Evolutionary conservation across 2,797 vertebrate genomes (phyloP), one percentile per base, ranked within the genome.

Genomic region (Poliocrania exsul): DNA sequence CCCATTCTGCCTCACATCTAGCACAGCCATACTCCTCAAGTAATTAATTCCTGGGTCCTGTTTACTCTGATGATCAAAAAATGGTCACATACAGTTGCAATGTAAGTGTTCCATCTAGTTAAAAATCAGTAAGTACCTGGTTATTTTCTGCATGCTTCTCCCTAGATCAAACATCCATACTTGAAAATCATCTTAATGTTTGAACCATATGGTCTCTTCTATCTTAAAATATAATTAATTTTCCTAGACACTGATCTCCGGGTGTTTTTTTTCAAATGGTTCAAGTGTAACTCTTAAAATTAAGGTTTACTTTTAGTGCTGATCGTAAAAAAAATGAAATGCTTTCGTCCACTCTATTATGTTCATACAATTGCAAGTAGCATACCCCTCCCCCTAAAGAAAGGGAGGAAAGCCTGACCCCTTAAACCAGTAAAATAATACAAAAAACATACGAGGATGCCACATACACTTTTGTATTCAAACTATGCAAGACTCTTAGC

Each of bases 401-500:
- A 72, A 58, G 28, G 10, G 9, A 13, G 10, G 49, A 44, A 70
- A 72, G 19, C 14, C 29, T 53, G 53, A 56, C 25, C 33, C 24
- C 35, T 64, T n/a, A 71, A 46, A 21, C 15, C 10, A 8, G 17
- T 28, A 24, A 54, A 54, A 49, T 8, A n/a, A 19, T 24, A 21
- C 8, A 25, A 37, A 16, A 62, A 35, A 3, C 9, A 2, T 26
- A 18, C 7, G 7, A 5, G 20, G 29, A 9, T 2, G 5, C 8
- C 3, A 18, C 6, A 1, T 5, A 7, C 21, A 31, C 57, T 38
- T 72, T 51, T 82, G 42, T 58, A 20, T 37, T 37, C 29, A 24
- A 44, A 18, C 37, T 40, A 16, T 33, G 37, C 9, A 33, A 24
- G 53, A 12, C 21, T 25, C 65, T 62, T 33, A 53, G 20, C 3